Conservation (phyloP, 2,113 vertebrate species). For the Probosciger aterrimus region DNA sequence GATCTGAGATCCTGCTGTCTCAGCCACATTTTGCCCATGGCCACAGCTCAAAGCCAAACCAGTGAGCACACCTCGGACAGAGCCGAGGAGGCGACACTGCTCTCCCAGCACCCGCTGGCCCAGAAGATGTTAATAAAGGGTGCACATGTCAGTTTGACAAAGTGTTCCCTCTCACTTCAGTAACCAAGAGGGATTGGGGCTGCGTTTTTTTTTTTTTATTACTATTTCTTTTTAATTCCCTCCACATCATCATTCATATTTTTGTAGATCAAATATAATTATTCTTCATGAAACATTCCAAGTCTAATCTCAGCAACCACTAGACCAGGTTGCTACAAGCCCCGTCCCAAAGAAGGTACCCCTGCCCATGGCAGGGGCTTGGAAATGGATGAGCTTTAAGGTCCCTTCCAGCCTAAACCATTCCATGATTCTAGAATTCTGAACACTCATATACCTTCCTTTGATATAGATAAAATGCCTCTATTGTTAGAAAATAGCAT, state of each 20-base stretch:
- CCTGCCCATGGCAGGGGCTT: background rate
- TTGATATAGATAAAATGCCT: background rate
- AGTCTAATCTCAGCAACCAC: background rate
- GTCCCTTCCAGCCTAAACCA: background rate
- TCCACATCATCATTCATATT: constrained; percentile 29
- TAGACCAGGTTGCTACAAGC: background rate
- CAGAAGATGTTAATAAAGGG: background rate
- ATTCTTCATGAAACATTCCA: constrained; percentile 16
- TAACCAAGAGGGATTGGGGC: constrained; percentile 2
- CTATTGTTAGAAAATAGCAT: background rate
- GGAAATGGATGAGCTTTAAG: background rate
- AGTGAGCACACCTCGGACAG: background rate
- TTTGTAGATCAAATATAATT: constrained; percentile 27
- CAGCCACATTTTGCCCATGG: background rate
- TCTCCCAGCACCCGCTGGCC: background rate
- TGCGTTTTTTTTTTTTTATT: background rate
- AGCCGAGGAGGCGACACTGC: background rate
- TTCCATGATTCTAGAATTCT: background rate
- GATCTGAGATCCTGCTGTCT: background rate
- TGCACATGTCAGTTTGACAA: constrained; percentile 35
- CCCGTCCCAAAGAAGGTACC: background rate
- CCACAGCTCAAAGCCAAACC: background rate
- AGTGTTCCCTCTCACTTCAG: constrained; percentile 36
- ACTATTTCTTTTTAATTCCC: constrained; percentile 43
- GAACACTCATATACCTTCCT: background rate